phyloP scores from a whole-genome alignment of 2,113 vertebrate species.

The Caranx melampygus region DNA sequence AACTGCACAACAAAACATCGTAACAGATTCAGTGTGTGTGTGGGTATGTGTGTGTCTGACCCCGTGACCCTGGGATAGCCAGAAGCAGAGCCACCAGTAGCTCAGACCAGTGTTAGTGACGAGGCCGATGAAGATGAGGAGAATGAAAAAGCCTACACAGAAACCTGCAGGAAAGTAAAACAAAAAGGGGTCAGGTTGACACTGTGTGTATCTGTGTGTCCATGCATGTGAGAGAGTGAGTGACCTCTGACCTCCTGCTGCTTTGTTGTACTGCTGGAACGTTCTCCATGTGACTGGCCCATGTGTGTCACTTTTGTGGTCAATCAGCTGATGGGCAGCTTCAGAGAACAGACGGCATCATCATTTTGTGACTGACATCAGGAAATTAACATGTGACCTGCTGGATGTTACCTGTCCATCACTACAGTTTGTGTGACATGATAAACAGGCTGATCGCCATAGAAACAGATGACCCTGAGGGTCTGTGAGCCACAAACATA shows the following conservation, averaged over 20 bases:
- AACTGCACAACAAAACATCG: too few relatives aligned
- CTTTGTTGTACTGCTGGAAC: background rate
- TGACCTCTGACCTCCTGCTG: background rate
- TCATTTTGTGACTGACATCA: too few relatives aligned
- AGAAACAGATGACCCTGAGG: too few relatives aligned
- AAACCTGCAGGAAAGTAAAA: background rate
- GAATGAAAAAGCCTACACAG: background rate
- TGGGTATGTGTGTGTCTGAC: background rate
- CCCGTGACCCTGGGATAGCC: conserved; percentile 4
- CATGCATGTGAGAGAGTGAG: background rate
- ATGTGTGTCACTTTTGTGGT: background rate
- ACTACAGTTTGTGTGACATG: too few relatives aligned
- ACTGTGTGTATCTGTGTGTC: background rate
- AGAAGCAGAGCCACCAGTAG: conserved; percentile 1
- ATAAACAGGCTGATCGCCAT: too few relatives aligned
- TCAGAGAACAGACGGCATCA: background rate
- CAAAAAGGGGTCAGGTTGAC: background rate
- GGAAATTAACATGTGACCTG: background rate
- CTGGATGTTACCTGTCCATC: too few relatives aligned
- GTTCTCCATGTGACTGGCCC: background rate
- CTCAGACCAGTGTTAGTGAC: background rate
- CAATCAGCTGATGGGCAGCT: conserved; percentile 13
- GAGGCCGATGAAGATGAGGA: background rate
- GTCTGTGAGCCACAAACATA: background rate
- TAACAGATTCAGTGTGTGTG: too few relatives aligned